Conservation (phyloP, 1,140 invertebrate genomes). For the Araneus ventricosus region DNA sequence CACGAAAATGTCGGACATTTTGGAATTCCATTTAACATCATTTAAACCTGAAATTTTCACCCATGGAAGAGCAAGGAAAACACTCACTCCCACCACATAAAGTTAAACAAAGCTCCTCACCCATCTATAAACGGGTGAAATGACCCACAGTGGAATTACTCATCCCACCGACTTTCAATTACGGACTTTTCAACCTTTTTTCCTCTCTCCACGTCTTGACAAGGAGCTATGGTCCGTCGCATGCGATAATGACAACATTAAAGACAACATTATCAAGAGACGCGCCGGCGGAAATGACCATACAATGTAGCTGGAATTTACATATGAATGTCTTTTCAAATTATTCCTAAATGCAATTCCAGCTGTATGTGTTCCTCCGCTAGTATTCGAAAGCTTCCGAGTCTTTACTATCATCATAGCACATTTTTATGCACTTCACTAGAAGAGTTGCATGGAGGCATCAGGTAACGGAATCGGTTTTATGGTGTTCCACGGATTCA, state of each 20-base stretch:
- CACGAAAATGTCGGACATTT: too few species aligned
- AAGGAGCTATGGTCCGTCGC: conserved; percentile 24
- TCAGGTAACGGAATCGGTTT: too few species aligned
- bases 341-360: background rate
- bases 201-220: background rate
- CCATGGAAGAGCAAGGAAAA: background rate
- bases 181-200: background rate
- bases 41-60: background rate
- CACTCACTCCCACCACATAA: background rate
- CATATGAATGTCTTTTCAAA: background rate
- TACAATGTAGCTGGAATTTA: background rate
- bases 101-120: background rate
- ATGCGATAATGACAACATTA: background rate
- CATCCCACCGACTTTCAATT: background rate
- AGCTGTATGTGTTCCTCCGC: too few species aligned
- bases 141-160: background rate
- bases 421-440: too few species aligned
- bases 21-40: background rate
- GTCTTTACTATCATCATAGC: too few species aligned
- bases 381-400: too few species aligned
- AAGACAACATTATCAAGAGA: background rate
- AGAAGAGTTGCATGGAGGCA: too few species aligned
- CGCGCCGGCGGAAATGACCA: background rate
- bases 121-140: background rate
- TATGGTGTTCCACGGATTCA: too few species aligned